phyloP scores from a whole-genome alignment of 2,113 vertebrate genomes.

The Otocyon megalotis region DNA sequence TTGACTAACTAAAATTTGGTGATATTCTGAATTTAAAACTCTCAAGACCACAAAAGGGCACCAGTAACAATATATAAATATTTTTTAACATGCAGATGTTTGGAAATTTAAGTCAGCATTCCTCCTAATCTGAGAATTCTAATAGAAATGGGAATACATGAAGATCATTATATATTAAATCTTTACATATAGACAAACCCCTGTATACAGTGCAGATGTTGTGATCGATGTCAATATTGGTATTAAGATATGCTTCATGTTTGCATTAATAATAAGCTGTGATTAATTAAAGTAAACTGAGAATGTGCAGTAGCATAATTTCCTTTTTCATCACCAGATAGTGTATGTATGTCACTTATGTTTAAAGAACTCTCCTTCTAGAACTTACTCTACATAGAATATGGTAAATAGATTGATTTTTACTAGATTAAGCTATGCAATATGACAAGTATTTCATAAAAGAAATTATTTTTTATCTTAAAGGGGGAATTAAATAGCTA shows the following conservation, averaged over 20 bases:
- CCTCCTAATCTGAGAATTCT: slow-evolving; percentile 36
- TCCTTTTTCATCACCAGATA: slow-evolving; percentile 42
- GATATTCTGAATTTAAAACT: slow-evolving; percentile 52
- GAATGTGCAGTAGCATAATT: slow-evolving; percentile 2
- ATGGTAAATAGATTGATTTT: not conserved
- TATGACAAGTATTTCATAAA: slow-evolving; percentile 21
- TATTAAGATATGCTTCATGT: slow-evolving; percentile 35
- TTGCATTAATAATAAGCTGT: slow-evolving; percentile 55
- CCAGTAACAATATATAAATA: not conserved
- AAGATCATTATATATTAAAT: slow-evolving; percentile 12
- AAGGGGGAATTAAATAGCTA: not conserved
- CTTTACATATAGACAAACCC: not conserved
- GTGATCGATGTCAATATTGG: not conserved
- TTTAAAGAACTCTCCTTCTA: slow-evolving; percentile 45
- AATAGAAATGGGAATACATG: not conserved
- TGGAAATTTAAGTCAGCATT: slow-evolving; percentile 50
- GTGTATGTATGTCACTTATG: slow-evolving; percentile 12
- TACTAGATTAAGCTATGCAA: not conserved
- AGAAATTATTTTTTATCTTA: slow-evolving; percentile 57
- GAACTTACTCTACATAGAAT: not conserved
- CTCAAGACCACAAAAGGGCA: not conserved
- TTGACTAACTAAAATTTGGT: slow-evolving; percentile 33
- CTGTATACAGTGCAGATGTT: slow-evolving; percentile 1
- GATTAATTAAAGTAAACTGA: slow-evolving; percentile 52
- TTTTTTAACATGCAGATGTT: slow-evolving; percentile 32